Conservation (phyloP, 2,888 invertebrate species). For the Campoplex nolae region DNA sequence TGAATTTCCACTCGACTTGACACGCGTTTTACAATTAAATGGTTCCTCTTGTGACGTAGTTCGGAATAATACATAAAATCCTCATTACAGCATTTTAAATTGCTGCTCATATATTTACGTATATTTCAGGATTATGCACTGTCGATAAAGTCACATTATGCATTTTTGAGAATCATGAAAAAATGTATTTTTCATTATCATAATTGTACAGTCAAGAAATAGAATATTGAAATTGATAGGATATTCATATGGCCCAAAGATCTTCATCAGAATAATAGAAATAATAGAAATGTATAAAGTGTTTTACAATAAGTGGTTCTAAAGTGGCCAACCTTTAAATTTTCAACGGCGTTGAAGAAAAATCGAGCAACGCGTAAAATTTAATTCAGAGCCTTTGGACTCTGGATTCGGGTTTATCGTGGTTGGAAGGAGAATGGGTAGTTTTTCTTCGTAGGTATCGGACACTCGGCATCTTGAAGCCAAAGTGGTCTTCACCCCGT, state of each 20-base stretch:
- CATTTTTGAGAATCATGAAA: background rate
- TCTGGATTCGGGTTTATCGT: constrained; percentile 32
- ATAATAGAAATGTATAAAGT: background rate
- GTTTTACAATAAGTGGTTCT: background rate
- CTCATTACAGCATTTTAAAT: background rate
- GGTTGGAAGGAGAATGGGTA: constrained; percentile 38
- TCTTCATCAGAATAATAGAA: background rate
- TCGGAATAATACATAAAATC: constrained; percentile 16
- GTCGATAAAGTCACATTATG: background rate
- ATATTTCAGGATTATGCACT: background rate
- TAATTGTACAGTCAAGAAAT: background rate
- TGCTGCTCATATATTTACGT: background rate
- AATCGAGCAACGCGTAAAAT: constrained; percentile 23
- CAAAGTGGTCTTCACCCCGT: constrained; percentile 55
- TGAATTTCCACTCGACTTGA: constrained; percentile 56
- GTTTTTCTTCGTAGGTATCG: constrained; percentile 67
- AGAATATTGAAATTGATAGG: background rate
- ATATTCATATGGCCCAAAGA: background rate
- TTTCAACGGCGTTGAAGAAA: background rate
- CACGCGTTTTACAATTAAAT: constrained; percentile 46
- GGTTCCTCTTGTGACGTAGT: background rate
- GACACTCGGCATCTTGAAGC: constrained; percentile 62
- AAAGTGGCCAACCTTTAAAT: background rate
- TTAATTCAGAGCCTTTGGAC: constrained; percentile 40
- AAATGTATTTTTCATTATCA: background rate